Base-by-base conservation (phyloP, 2,113 vertebrate species). In the Phylloscopus trochiloides region DNA sequence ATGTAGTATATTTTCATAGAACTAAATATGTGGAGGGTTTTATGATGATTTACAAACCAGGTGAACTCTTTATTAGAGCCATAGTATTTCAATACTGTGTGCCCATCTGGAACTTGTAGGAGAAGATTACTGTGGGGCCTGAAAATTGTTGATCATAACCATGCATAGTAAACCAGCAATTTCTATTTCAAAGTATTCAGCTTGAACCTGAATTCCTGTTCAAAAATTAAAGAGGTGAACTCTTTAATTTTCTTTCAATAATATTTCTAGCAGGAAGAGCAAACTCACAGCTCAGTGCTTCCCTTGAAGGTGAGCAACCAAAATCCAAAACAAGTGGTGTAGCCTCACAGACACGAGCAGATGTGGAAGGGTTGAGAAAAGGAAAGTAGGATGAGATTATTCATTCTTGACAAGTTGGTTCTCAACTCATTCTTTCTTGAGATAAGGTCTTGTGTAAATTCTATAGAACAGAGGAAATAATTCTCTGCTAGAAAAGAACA, bases 81-180 rank as follows among this genome's bases (percentile, higher is more conserved):
- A 29, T 7, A 54, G 31, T 86, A n/a, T 59, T 76, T 40, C 72
- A 83, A 63, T 71, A 91, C 19, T 67, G 4, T 80, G 34, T 84
- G 52, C 24, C 40, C 36, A 86, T 94, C 63, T 80, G 75, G 85
- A 93, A 92, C 43, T 76, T 36, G 18, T 25, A 80, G 26, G n/a
- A 94, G 62, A 86, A 92, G 43, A 88, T 90, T 86, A 86, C 40
- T 31, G 12, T 61, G 29, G 22, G 7, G 3, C 34, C 50, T 65
- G 63, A 74, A 96, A 97, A 94, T 70, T 88, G 58, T 74, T 94
- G 25, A 36, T 81, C 22, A 40, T 92, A 96, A 62, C 51, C 84
- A 43, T 57, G 36, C 40, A 89, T 74, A 57, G 9, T 55, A 51
- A 83, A 70, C 12, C 36, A 86, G 18, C 10, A 86, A 74, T 84